Evolutionary conservation across 2,888 invertebrate genomes (phyloP), one percentile per base, ranked within the genome.

Genomic region (Hyposoter dolosus): DNA sequence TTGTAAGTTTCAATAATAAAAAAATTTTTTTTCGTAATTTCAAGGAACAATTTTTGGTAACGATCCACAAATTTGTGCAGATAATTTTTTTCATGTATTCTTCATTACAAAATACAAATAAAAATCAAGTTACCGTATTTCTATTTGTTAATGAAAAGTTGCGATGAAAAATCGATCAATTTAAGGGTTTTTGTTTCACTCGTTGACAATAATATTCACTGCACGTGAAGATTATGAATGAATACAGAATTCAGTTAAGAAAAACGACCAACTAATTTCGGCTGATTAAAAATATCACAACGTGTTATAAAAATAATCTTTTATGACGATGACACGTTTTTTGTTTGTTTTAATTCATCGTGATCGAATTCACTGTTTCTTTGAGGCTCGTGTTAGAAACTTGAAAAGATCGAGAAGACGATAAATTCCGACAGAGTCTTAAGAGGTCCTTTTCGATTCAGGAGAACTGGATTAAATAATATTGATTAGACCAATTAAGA

Each of bases 401-500:
- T 19, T 19, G 23, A 56, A 9, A 56, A 56, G 56, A 56, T 56
- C 0, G n/a, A 12, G 19, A 53, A 9, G 10, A 9, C 23, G 19
- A 56, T 56, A 53, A 53, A 19, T 53, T 53, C 5, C 19, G 19
- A 53, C 53, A n/a, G 50, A 53, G 53, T 56, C 10, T 56, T 19
- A n/a, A 53, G 10, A 7, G 19, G 56, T 23, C 56, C 10, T 3
- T 23, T 23, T 56, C 56, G 23, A 56, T 19, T 10, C 23, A 3
- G n/a, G 23, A 19, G 19, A 10, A 10, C 56, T 56, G 23, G 10
- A 56, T 56, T 19, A 23, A 56, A 56, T 40, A 0, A 40, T 40
- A 40, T 66, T 66, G 40, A 40, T 66, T 66, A 35, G 19, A 40
- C 17, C n/a, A 19, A 75, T 60, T 53, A 53, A 32, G 32, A 72